Percentiles rank a stretch among this genome's conserved stretches.
Evolutionary conservation across 2,113 vertebrate genomes (phyloP).

Genomic region (Tyto alba): DNA sequence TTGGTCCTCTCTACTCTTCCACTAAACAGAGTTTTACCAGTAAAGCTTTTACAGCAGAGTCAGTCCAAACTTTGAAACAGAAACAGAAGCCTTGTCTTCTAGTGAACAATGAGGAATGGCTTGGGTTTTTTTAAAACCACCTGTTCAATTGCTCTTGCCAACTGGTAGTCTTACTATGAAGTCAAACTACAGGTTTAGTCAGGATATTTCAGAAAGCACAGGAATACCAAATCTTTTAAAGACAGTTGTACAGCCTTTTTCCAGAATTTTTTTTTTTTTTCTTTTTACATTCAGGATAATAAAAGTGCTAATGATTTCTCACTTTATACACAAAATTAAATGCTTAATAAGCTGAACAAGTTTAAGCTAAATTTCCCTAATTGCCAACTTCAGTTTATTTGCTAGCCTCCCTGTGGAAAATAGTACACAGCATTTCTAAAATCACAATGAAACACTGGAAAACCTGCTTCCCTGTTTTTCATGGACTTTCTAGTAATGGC

Average conservation of each 20-base stretch:
- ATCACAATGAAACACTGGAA: neutral
- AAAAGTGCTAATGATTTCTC: neutral
- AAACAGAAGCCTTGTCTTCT: neutral
- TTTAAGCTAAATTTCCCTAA: slow-evolving; percentile 14
- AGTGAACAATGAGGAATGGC: neutral
- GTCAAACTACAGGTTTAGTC: neutral
- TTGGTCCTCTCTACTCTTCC: neutral
- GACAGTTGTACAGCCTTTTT: neutral
- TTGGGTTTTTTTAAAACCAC: neutral
- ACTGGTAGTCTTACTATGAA: neutral
- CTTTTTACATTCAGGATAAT: neutral
- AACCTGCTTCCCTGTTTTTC: neutral
- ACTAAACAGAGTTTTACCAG: neutral
- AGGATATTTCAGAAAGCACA: neutral
- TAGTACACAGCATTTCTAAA: neutral
- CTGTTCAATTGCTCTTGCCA: neutral
- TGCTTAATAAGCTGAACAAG: slow-evolving; percentile 24
- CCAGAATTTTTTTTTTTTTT: neutral
- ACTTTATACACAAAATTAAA: slow-evolving; percentile 16
- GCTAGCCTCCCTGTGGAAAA: neutral
- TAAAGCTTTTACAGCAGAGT: neutral
- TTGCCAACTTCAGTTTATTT: neutral
- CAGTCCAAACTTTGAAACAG: neutral
- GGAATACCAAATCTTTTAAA: neutral
- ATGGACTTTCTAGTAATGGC: neutral